These are phyloP conservation scores for Hoplostethus mediterraneus DNA, from an alignment of 2,797 vertebrate species.

Conservation along the genomic window DNA sequence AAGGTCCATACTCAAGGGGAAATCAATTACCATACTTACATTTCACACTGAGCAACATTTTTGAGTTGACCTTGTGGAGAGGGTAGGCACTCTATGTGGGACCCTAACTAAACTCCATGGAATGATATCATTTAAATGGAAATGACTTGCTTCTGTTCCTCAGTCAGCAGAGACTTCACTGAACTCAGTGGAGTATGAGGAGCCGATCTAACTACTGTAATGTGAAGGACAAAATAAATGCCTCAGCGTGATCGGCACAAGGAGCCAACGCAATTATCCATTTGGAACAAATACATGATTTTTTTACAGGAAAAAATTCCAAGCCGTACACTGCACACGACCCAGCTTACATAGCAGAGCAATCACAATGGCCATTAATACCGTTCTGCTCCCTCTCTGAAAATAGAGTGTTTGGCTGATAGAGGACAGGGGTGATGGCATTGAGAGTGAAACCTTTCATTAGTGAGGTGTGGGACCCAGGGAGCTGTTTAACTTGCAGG, in stretches of 20 bases:
- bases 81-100: conserved; percentile 10
- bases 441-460: conserved; percentile 51
- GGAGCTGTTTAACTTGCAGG: conserved; percentile 61
- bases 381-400: conserved; percentile 14
- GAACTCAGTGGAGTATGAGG: conserved; percentile 17
- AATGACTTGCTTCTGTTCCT: conserved; percentile 46
- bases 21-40: conserved; percentile 78
- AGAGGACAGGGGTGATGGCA: not conserved
- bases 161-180: conserved; percentile 40
- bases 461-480: conserved; percentile 36
- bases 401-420: conserved; percentile 5
- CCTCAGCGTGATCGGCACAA: conserved; percentile 12
- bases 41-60: conserved; percentile 40
- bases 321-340: not conserved
- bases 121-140: conserved; percentile 70
- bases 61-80: conserved; percentile 57
- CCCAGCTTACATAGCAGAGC: conserved; percentile 19
- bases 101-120: conserved; percentile 34
- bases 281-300: conserved; percentile 21
- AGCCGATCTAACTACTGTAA: conserved; percentile 19
- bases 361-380: conserved; percentile 15
- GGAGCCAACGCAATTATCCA: conserved; percentile 9
- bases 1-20: conserved; percentile 64
- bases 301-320: not conserved
- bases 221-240: conserved; percentile 30